Base-by-base conservation (phyloP, 2,888 invertebrate genomes). In the Agrotis puta region DNA sequence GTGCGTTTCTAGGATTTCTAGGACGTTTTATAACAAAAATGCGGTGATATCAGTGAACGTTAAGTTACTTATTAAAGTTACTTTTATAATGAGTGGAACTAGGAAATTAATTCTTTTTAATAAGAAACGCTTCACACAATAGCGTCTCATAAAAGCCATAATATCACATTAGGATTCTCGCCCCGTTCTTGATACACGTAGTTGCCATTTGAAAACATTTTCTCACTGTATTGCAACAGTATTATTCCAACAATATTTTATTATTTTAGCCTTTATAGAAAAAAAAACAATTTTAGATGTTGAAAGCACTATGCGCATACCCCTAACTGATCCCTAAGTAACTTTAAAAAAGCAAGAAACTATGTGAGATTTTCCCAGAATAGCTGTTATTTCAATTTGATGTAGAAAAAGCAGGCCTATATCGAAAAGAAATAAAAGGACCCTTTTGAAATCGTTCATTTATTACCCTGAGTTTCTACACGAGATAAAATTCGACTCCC, bases 401-500 rank as follows among this genome's bases (percentile, higher is more conserved):
- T 74, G 57, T 58, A 71, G 51, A 76, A 70, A 70, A 71, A 57
- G 22, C 22, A 45, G 70, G 68, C 61, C 64, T 77, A 62, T 72
- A 74, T 61, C 45, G 59, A 64, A 78, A 76, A 77, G 64, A 77
- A 74, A 82, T 82, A 78, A 84, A 78, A 82, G 61, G 67, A 61
- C 67, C 67, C 66, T 76, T 72, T 76, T 69, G 70, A 63, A 76
- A 70, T 66, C 62, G 61, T 59, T 71, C 74, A 78, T 83, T 83
- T 83, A 79, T 76, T 76, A 77, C 77, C 70, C 75, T 59, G 20
- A 76, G 70, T 68, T 77, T 81, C 79, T 77, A 81, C 68, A 81
- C 69, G 48, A 77, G 72, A 86, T 77, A 74, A 79, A 74, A 83
- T 74, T 80, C 43, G 27, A 71, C 77, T 83, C 83, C 79, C 72